phyloP scores from a whole-genome alignment of 2,113 vertebrate genomes.

The Scomber colias region DNA sequence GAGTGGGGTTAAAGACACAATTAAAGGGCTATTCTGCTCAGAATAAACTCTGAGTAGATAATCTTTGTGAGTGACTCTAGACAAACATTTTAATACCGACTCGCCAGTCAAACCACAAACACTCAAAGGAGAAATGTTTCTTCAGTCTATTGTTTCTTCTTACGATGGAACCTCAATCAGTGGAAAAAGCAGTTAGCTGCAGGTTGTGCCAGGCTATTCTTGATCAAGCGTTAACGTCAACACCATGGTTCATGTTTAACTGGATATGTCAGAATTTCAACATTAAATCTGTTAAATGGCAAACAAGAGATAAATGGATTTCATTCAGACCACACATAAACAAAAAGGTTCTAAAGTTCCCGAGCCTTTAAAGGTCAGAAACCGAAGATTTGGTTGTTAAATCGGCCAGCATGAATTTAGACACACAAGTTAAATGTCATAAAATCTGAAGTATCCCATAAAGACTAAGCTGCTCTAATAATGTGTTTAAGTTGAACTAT shows the following conservation, averaged over 20 bases:
- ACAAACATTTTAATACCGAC: constrained; percentile 55
- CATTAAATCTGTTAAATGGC: constrained; percentile 37
- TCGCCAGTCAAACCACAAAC: constrained; percentile 57
- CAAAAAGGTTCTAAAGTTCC: constrained; percentile 24
- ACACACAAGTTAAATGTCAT: constrained; percentile 55
- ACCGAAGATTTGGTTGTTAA: constrained; percentile 47
- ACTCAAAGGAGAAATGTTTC: constrained; percentile 43
- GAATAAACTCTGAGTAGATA: constrained; percentile 67
- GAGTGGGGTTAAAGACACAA: constrained; percentile 64
- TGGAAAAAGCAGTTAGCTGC: constrained; percentile 60
- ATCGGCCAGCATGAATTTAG: constrained; percentile 33
- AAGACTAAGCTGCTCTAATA: constrained; percentile 36
- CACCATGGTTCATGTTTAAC: constrained; percentile 51
- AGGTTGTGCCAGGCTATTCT: constrained; percentile 32
- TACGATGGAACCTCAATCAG: constrained; percentile 35
- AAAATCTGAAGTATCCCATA: constrained; percentile 58
- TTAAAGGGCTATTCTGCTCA: constrained; percentile 61
- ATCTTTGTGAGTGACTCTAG: constrained; percentile 59
- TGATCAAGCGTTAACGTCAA: constrained; percentile 23
- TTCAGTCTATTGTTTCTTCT: constrained; percentile 53
- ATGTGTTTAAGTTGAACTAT: constrained; percentile 48
- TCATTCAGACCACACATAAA: constrained; percentile 15
- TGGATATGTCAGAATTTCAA: constrained; percentile 42
- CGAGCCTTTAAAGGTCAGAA: constrained; percentile 70
- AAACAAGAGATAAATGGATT: constrained; percentile 43